Evolutionary conservation across 2,888 invertebrate genomes (phyloP), one percentile per base, ranked within the genome.

Genomic region (Marronus borbonicus): DNA sequence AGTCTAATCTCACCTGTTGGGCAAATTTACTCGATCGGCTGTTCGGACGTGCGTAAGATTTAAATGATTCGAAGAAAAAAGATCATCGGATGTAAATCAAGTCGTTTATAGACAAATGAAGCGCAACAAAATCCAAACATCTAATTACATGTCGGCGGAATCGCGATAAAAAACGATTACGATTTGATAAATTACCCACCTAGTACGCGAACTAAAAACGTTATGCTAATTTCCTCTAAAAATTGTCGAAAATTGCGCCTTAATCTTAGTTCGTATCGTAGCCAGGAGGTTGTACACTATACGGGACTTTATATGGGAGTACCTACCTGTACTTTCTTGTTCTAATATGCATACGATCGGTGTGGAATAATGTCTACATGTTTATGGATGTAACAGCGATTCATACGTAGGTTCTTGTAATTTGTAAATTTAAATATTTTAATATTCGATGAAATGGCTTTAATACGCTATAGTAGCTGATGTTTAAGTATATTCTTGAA

Each of bases 171-270:
- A 44, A 44, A 2, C 12, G 44, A 14, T 62, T 62, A 31, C 62
- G 62, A 31, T 24, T 62, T 28, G 31, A 62, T 2, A 62, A 62
- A 31, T 62, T 31, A 62, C 62, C 62, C 14, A 28, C 12, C 24
- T 44, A 44, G 44, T 55, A 55, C 55, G 55, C 55, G 55, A 17
- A 55, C 5, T n/a, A 4, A n/a, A 39, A 49, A 36, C 74, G 36
- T 20, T 78, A 78, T 78, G 78, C 78, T 74, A 78, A 78, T 78
- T 62, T 65, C 74, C 39, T 24, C 66, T 65, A 74, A 76, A 62
- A 78, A 78, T 78, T 74, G 78, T 78, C 20, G 78, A 78, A 78
- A 78, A 78, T 78, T 78, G 74, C 78, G 78, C 72, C 74, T 65
- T 78, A 74, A 78, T 78, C 78, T 78, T 62, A 17, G 20, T 17